Evolutionary conservation across 2,888 invertebrate species (phyloP).

Genomic region (Amphimallon solstitiale): DNA sequence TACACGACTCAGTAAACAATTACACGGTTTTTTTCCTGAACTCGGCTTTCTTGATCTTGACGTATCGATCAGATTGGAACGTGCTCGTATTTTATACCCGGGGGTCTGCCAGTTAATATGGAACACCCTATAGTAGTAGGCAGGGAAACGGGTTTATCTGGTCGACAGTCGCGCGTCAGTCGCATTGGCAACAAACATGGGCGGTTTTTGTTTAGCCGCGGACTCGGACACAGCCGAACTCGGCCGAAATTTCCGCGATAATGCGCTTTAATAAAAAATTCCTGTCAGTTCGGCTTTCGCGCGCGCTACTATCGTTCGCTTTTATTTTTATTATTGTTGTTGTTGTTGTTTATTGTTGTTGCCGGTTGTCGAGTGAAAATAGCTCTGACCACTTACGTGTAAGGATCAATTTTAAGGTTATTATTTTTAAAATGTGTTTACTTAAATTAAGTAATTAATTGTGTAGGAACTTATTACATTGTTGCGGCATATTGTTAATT

Average conservation of each 20-base stretch:
- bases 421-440: no score
- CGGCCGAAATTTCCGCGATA: constrained; percentile 34
- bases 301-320: constrained; percentile 25
- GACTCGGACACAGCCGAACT: constrained; percentile 17
- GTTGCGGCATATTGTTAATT: no score
- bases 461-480: no score
- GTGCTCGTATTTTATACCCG: neutral
- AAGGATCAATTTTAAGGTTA: no score
- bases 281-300: constrained; percentile 32
- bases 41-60: neutral
- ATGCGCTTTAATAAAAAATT: constrained; percentile 31
- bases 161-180: no score
- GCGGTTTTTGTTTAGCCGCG: neutral
- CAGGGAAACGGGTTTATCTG: constrained; percentile 10
- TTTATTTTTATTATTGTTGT: constrained; percentile 20
- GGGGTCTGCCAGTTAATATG: no score
- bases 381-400: neutral
- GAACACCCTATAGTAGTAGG: no score
- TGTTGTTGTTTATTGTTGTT: neutral
- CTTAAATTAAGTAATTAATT: no score
- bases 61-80: constrained; percentile 17
- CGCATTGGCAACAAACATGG: no score
- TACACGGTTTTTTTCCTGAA: neutral
- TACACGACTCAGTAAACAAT: neutral
- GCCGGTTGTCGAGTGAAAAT: neutral